phyloP scores from a whole-genome alignment of 2,888 invertebrate species.

The Cordylochernes scorpioides region DNA sequence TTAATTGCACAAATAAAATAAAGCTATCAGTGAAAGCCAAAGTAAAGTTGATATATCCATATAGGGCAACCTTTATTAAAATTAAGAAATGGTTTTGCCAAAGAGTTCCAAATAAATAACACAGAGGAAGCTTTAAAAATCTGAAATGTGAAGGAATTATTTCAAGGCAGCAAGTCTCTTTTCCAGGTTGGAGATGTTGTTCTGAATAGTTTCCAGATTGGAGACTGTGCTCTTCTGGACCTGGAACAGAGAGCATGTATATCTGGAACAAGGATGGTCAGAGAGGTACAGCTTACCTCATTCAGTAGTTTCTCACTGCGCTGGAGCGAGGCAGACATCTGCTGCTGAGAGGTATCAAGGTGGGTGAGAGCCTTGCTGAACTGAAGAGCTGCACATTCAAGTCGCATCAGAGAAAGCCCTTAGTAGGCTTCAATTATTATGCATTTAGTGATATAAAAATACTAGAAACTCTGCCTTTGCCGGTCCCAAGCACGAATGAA shows the following conservation, averaged over 20 bases:
- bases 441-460: too few species aligned
- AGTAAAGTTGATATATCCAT: too few species aligned
- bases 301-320: conserved; percentile 56
- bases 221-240: conserved; percentile 52
- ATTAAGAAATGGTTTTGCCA: too few species aligned
- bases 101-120: too few species aligned
- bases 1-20: too few species aligned
- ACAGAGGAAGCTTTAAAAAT: too few species aligned
- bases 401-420: too few species aligned
- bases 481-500: too few species aligned
- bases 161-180: conserved; percentile 37
- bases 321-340: conserved; percentile 40
- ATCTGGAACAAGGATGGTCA: not conserved
- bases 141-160: conserved; percentile 17
- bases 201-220: conserved; percentile 47
- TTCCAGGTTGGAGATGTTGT: conserved; percentile 43
- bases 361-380: conserved; percentile 58
- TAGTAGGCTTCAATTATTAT: too few species aligned
- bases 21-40: too few species aligned
- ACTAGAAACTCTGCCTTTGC: too few species aligned
- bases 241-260: conserved; percentile 17
- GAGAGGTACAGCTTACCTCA: conserved; percentile 21
- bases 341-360: conserved; percentile 44
- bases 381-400: conserved; percentile 70
- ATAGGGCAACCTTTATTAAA: too few species aligned